Evolutionary conservation across 2,113 vertebrate genomes (phyloP).

Genomic region (Hippoglossus stenolepis): DNA sequence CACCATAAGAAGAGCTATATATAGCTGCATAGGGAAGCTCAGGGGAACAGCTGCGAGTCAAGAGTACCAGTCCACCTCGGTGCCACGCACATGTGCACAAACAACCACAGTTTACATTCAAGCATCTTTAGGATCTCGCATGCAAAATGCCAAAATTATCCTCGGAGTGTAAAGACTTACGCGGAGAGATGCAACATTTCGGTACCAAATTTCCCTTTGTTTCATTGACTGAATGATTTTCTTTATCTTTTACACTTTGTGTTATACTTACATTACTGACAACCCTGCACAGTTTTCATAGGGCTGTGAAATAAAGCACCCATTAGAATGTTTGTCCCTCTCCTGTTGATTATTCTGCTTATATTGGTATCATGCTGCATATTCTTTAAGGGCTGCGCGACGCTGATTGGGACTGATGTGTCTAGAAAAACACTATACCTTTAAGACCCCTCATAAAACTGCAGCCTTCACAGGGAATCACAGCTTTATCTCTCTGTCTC

Average conservation of each 20-base stretch:
- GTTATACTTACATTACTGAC: neutral
- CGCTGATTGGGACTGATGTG: conserved; percentile 25
- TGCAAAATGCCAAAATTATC: conserved; percentile 20
- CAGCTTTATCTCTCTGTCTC: neutral
- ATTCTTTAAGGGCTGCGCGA: conserved; percentile 38
- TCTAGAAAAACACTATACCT: conserved; percentile 27
- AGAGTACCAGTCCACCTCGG: conserved; percentile 44
- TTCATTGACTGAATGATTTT: too few relatives aligned
- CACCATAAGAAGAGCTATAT: conserved; percentile 73
- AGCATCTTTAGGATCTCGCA: conserved; percentile 3
- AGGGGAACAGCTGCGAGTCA: conserved; percentile 71
- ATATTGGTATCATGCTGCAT: conserved; percentile 31
- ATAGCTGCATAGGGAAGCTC: conserved; percentile 65
- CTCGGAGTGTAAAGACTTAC: neutral
- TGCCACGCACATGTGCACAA: conserved; percentile 31
- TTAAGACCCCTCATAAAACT: conserved; percentile 30
- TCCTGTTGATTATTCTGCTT: neutral
- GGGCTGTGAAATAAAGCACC: conserved; percentile 43
- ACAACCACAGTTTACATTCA: conserved; percentile 31
- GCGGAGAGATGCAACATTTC: too few relatives aligned
- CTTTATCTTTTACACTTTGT: neutral
- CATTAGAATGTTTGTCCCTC: conserved; percentile 26
- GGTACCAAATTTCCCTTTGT: too few relatives aligned
- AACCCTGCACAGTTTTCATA: conserved; percentile 13
- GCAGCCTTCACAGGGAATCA: neutral